phyloP scores from a whole-genome alignment of 2,797 vertebrate genomes.

The Cryptoblepharus egeriae region DNA sequence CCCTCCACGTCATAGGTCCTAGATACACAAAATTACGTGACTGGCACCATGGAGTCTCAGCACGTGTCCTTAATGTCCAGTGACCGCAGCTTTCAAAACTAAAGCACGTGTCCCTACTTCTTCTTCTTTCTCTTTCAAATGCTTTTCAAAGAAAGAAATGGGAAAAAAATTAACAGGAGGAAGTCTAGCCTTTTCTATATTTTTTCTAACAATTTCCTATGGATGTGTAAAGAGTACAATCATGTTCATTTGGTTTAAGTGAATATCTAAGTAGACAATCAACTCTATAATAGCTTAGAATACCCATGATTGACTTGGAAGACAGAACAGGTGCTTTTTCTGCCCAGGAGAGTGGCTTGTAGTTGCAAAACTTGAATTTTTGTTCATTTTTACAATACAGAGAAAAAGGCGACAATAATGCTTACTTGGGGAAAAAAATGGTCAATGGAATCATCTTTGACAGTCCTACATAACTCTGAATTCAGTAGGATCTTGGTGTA shows the following conservation, averaged over 20 bases:
- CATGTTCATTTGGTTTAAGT: constrained; percentile 61
- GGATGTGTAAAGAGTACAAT: constrained; percentile 67
- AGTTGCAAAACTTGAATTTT: constrained; percentile 55
- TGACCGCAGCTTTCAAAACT: constrained; percentile 73
- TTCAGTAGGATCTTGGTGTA: constrained; percentile 43
- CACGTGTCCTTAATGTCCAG: constrained; percentile 92
- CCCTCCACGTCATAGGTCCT: constrained; percentile 89
- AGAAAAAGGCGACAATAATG: constrained; percentile 42
- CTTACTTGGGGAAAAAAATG: constrained; percentile 49
- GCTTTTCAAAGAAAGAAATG: constrained; percentile 61
- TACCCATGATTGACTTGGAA: background rate
- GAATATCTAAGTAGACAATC: constrained; percentile 47
- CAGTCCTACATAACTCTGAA: constrained; percentile 35
- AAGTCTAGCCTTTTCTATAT: constrained; percentile 75
- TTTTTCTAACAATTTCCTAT: constrained; percentile 76
- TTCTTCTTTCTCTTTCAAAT: constrained; percentile 65
- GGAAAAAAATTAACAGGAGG: constrained; percentile 40
- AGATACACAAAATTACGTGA: constrained; percentile 98
- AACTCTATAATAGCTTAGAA: constrained; percentile 40
- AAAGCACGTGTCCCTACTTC: constrained; percentile 67
- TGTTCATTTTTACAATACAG: constrained; percentile 52
- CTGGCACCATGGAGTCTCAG: constrained; percentile 96
- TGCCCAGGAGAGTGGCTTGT: constrained; percentile 50
- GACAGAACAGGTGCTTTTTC: constrained; percentile 40
- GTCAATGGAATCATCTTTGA: constrained; percentile 43